Conservation (phyloP, 2,113 vertebrate species). For the Xenopus tropicalis region DNA sequence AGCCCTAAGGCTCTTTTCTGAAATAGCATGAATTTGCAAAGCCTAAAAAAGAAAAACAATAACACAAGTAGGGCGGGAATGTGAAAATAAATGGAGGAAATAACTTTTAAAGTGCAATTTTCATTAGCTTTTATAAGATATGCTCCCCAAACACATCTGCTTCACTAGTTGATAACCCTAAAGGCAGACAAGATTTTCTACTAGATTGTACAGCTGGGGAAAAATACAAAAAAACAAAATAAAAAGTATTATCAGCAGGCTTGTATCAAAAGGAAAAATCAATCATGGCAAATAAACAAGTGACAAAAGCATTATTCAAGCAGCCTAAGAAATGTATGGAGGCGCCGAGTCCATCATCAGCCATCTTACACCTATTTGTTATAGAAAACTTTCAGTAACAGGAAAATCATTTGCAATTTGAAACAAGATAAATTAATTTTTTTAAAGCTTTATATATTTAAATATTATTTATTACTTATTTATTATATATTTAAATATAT, state of each 20-base stretch:
- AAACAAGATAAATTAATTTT: no score
- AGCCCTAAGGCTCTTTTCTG: conserved; percentile 13
- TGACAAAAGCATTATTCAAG: conserved; percentile 4
- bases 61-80: conserved; percentile 33
- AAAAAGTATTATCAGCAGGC: conserved; percentile 28
- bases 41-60: conserved; percentile 13
- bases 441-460: no score
- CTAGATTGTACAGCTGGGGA: conserved; percentile 14
- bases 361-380: no score
- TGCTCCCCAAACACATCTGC: conserved; percentile 40
- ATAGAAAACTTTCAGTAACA: no score
- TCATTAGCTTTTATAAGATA: conserved; percentile 42
- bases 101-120: conserved; percentile 43
- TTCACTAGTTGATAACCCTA: conserved; percentile 41
- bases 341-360: conserved; percentile 12
- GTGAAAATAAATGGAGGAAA: conserved; percentile 39
- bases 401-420: no score
- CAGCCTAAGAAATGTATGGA: conserved; percentile 2
- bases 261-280: conserved; percentile 36
- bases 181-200: conserved; percentile 35
- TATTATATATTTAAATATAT: no score
- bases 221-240: conserved; percentile 20
- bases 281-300: conserved; percentile 31
- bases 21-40: conserved; percentile 17
- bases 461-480: no score